A percentile compares a stretch with the other conserved stretches of the same genome.
These are phyloP conservation scores for Toxonevra muliebris DNA, from an alignment of 2,888 invertebrate species.

Conservation along the genomic window DNA sequence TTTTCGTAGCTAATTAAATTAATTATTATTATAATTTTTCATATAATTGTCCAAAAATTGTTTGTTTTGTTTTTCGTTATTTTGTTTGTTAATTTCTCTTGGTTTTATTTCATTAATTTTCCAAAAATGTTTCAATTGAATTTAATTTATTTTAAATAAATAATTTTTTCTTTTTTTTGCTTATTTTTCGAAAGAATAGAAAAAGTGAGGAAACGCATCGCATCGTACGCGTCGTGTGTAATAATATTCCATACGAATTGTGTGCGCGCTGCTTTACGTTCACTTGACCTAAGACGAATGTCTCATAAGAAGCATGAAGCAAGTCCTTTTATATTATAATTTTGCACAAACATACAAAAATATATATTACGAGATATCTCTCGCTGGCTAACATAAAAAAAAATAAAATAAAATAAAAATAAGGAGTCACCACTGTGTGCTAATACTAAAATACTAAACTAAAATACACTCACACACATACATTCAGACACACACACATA, in stretches of 20 bases:
- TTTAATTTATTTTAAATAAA: not conserved
- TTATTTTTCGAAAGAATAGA: not conserved
- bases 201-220: conserved; percentile 9
- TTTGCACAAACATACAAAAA: conserved; percentile 28
- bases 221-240: conserved; percentile 9
- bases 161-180: conserved; percentile 5
- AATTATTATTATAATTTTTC: not conserved
- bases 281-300: conserved; percentile 56
- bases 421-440: conserved; percentile 1
- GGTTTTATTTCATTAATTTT: not conserved
- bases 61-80: not conserved
- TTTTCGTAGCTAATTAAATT: not conserved
- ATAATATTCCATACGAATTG: no score
- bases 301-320: conserved; percentile 61
- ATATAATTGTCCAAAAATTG: not conserved
- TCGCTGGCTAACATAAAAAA: not conserved
- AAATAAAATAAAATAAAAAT: not conserved
- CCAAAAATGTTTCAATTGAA: no score
- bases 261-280: conserved; percentile 37
- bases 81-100: conserved; percentile 4
- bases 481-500: no score
- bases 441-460: not conserved
- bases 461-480: no score
- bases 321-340: conserved; percentile 59
- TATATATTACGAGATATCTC: no score